Conservation (phyloP, 2,113 vertebrate genomes). For the Pithys albifrons region DNA sequence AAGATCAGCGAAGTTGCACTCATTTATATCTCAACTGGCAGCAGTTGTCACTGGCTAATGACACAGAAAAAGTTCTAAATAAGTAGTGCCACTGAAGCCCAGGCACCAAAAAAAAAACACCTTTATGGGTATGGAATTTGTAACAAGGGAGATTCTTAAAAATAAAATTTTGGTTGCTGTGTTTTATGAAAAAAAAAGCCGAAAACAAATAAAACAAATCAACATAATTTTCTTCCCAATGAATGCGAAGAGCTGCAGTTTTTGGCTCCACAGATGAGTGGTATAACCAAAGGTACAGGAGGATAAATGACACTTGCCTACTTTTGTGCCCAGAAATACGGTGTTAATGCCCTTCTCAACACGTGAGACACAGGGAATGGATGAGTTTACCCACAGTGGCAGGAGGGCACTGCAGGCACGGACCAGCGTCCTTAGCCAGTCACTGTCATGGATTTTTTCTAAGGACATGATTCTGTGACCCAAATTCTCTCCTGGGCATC, state of each 20-base stretch:
- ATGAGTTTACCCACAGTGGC: rapidly evolving
- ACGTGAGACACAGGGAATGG: neutral
- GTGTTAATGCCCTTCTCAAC: neutral
- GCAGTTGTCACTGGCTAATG: neutral
- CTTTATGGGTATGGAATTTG: neutral
- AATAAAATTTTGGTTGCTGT: neutral
- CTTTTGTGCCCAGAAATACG: neutral
- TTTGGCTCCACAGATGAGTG: neutral
- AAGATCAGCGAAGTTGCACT: neutral
- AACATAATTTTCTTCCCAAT: neutral
- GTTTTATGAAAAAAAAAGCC: neutral
- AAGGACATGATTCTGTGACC: neutral
- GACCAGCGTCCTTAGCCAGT: rapidly evolving
- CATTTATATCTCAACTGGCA: neutral
- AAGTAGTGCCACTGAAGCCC: neutral
- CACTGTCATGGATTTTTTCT: neutral
- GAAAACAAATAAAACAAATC: neutral
- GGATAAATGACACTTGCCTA: neutral
- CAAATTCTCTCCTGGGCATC: neutral
- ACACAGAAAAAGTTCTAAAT: neutral
- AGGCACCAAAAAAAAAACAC: neutral
- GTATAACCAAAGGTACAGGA: rapidly evolving
- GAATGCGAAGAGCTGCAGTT: neutral
- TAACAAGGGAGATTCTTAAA: neutral
- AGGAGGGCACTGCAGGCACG: neutral